Evolutionary conservation across 1,140 invertebrate species (phyloP).

Genomic region (Bombus superbus): DNA sequence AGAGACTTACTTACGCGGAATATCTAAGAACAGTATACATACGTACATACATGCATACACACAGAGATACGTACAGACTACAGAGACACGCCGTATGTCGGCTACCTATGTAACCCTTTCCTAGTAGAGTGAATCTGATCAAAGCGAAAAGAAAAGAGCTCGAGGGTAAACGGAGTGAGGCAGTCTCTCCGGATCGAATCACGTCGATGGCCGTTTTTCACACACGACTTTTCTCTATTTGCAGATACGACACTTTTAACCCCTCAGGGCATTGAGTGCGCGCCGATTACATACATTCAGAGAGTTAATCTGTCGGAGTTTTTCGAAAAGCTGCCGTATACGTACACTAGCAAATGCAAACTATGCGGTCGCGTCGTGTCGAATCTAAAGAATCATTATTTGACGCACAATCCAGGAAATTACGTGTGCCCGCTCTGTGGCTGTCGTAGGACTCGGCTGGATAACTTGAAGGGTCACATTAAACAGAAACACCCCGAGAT

Average conservation of each 20-base stretch:
- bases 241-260: constrained; percentile 78
- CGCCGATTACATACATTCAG: constrained; percentile 73
- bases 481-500: constrained; percentile 86
- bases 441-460: constrained; percentile 87
- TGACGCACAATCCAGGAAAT: constrained; percentile 88
- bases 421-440: constrained; percentile 88
- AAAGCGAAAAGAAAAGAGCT: constrained; percentile 8
- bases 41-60: not conserved
- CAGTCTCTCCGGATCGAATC: constrained; percentile 13
- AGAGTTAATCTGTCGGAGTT: constrained; percentile 74
- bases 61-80: not conserved
- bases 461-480: constrained; percentile 89
- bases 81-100: not conserved
- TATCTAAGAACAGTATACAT: not conserved
- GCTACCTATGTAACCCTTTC: not conserved
- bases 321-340: constrained; percentile 74
- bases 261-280: constrained; percentile 73
- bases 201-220: constrained; percentile 31
- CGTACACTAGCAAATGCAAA: constrained; percentile 82
- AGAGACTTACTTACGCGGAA: not conserved
- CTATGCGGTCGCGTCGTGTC: constrained; percentile 88
- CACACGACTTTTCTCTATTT: constrained; percentile 69
- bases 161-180: not conserved
- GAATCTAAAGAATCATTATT: constrained; percentile 89
- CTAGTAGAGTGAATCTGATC: constrained; percentile 13